These are phyloP conservation scores for Drosophila chauvacae DNA, from an alignment of 1,140 invertebrate species.

Conservation along the genomic window DNA sequence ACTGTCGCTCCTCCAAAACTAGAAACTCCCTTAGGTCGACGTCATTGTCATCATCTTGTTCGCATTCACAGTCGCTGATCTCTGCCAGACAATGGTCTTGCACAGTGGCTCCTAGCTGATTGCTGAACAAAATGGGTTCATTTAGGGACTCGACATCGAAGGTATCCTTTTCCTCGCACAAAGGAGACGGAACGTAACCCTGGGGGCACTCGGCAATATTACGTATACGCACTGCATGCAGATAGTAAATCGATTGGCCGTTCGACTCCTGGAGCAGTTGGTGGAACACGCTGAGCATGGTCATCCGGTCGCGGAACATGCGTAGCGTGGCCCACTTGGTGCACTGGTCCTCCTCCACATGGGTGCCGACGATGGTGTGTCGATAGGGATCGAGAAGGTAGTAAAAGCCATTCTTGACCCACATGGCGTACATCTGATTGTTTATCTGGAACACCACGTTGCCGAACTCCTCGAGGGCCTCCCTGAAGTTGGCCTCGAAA, in stretches of 20 bases:
- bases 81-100: slow-evolving; percentile 23
- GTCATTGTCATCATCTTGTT: not conserved
- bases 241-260: slow-evolving; percentile 34
- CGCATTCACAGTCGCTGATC: slow-evolving; percentile 64
- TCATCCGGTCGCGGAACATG: slow-evolving; percentile 65
- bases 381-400: slow-evolving; percentile 79
- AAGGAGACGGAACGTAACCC: slow-evolving; percentile 20
- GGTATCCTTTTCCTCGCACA: not conserved
- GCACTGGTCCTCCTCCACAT: slow-evolving; percentile 6
- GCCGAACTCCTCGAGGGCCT: slow-evolving; percentile 29
- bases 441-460: slow-evolving; percentile 73
- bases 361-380: slow-evolving; percentile 52
- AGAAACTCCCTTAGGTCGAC: slow-evolving; percentile 3
- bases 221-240: slow-evolving; percentile 60
- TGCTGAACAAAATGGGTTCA: slow-evolving; percentile 55
- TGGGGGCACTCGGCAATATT: slow-evolving; percentile 50
- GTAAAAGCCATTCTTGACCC: slow-evolving; percentile 65
- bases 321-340: slow-evolving; percentile 67
- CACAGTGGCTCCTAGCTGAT: slow-evolving; percentile 15
- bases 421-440: slow-evolving; percentile 71
- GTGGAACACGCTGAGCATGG: slow-evolving; percentile 67
- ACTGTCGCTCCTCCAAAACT: not conserved
- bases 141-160: slow-evolving; percentile 55
- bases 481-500: slow-evolving; percentile 43
- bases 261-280: slow-evolving; percentile 73